phyloP scores from a whole-genome alignment of 2,888 invertebrate species.

The Ceratothoa steindachneri region DNA sequence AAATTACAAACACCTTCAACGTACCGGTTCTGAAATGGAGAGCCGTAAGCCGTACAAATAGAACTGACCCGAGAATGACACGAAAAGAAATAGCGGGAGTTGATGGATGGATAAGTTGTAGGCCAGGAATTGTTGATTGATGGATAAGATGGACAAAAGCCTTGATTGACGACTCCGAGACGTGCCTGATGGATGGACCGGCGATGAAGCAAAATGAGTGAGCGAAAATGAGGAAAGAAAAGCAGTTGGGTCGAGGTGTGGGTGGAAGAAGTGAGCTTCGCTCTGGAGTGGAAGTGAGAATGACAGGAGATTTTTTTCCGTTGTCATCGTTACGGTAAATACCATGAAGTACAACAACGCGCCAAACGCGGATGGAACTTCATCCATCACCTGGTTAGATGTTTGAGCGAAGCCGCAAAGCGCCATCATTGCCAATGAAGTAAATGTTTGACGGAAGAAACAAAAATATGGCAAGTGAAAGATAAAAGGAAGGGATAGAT shows the following conservation, averaged over 20 bases:
- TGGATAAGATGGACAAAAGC: slow-evolving; percentile 4
- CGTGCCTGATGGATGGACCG: neutral
- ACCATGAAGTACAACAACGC: too few species aligned
- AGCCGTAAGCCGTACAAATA: neutral
- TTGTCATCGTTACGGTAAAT: too few species aligned
- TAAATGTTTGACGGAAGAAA: too few species aligned
- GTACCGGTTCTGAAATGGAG: neutral
- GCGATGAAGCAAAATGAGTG: neutral
- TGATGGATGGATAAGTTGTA: slow-evolving; percentile 13
- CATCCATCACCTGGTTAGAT: too few species aligned
- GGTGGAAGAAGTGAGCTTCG: neutral
- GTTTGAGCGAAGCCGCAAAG: too few species aligned
- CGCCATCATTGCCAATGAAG: too few species aligned
- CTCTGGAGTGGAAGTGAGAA: too few species aligned
- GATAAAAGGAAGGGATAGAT: too few species aligned
- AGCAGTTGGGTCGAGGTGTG: neutral
- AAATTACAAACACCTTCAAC: neutral
- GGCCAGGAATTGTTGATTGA: slow-evolving; percentile 3
- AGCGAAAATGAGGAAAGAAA: neutral
- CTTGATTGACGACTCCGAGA: neutral
- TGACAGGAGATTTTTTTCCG: too few species aligned
- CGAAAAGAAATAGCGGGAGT: neutral
- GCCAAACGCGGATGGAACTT: too few species aligned
- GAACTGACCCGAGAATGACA: slow-evolving; percentile 3
- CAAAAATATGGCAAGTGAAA: too few species aligned